Base-by-base conservation (phyloP, 1,140 invertebrate species). In the Leptopilina boulardi region DNA sequence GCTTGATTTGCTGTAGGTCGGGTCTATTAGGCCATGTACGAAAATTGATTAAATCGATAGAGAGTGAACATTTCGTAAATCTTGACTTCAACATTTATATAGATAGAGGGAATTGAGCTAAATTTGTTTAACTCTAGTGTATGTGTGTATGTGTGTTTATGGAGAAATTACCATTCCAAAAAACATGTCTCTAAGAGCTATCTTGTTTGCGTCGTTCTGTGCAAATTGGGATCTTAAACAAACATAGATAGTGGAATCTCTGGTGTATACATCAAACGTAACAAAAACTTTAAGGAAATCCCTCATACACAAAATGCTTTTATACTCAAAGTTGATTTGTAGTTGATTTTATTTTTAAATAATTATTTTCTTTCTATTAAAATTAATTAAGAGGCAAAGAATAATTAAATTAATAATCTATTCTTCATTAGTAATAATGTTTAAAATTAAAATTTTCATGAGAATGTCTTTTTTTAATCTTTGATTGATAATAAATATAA, bases 161-260 rank as follows among this genome's bases (percentile, higher is more conserved):
- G 56, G 9, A 15, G 26, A 66, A 30, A 66, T 66, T 66, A n/a
- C 15, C 6, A 30, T n/a, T n/a, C 59, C 6, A 66, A 21, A 59
- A 66, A 30, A 66, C 59, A 30, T 34, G 26, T n/a, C 59, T n/a
- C 59, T n/a, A 34, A 66, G 21, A 66, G 23, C 23, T 18, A 73
- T 47, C 42, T 47, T 54, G 26, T 66, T 66, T 66, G 13, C 21
- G 15, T 66, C 26, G 10, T 66, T 66, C 21, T 30, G 23, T 54
- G 23, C 21, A 59, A 77, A 71, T 54, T 26, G n/a, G 21, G 15
- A 23, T 21, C 30, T 56, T 70, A 9, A 66, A 26, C 34, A 71
- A 71, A 42, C 38, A 71, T 41, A 4, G n/a, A n/a, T n/a, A 71
- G 18, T 18, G 13, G 21, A 30, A 66, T 66, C 11, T 34, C 11